These are phyloP conservation scores for Paraescarpia echinospica DNA, from an alignment of 1,140 invertebrate species.

Conservation along the genomic window DNA sequence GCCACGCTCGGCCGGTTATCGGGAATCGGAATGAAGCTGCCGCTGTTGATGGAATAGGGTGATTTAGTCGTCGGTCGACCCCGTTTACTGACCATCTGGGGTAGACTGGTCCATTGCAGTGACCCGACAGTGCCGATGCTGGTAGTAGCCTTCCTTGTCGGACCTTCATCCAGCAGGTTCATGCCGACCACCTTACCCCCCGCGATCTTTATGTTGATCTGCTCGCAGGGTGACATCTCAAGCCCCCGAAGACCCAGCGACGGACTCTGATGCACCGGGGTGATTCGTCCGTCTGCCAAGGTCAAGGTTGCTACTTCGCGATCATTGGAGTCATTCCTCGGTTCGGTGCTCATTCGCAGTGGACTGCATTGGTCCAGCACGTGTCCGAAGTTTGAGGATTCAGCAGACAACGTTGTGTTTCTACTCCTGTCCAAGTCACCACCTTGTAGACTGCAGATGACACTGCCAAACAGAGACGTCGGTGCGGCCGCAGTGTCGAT, in stretches of 20 bases:
- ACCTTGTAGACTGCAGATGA: not conserved
- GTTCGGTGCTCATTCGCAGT: not conserved
- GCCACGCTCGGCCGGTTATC: not conserved
- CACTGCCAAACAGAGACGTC: not conserved
- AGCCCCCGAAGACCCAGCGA: not conserved
- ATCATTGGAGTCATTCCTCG: not conserved
- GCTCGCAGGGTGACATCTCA: not conserved
- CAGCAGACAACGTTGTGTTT: not conserved
- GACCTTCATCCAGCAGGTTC: not conserved
- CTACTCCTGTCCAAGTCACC: not conserved
- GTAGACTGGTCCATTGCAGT: not conserved
- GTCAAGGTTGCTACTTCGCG: not conserved
- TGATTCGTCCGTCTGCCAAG: not conserved
- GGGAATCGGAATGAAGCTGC: not conserved
- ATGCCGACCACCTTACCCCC: conserved; percentile 4
- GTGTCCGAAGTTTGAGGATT: not conserved
- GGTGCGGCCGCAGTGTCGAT: too few species aligned
- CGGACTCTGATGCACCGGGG: not conserved
- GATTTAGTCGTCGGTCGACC: not conserved
- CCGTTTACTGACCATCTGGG: not conserved
- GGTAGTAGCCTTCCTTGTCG: not conserved
- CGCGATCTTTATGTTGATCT: conserved; percentile 20
- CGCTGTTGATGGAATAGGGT: not conserved
- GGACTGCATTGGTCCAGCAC: not conserved
- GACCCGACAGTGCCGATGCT: conserved; percentile 18